phyloP scores from a whole-genome alignment of 2,888 invertebrate genomes.

The Torymus texanus region DNA sequence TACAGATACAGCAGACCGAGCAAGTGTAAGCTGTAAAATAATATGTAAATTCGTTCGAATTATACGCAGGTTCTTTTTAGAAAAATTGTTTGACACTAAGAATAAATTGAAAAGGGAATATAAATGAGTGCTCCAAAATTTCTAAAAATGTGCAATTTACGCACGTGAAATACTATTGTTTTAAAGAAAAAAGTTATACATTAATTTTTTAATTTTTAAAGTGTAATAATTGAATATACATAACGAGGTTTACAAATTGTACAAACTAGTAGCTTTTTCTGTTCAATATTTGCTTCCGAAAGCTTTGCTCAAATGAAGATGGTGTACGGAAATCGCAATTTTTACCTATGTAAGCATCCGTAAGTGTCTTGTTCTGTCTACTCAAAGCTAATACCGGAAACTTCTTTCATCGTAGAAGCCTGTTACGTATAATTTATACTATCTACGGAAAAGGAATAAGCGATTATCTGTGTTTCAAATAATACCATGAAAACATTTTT shows the following conservation, averaged over 20 bases:
- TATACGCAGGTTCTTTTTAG: no score
- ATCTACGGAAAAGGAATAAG: background rate
- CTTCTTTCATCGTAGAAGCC: conserved; percentile 9
- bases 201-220: background rate
- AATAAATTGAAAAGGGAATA: no score
- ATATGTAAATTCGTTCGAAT: no score
- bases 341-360: conserved; percentile 13
- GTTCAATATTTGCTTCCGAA: conserved; percentile 3
- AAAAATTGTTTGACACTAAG: no score
- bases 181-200: no score
- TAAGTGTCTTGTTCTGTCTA: conserved; percentile 36
- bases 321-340: background rate
- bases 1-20: no score
- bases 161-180: no score
- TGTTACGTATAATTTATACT: conserved; percentile 1
- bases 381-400: conserved; percentile 6
- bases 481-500: no score
- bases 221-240: background rate
- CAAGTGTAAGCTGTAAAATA: no score
- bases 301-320: conserved; percentile 19
- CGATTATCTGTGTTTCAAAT: no score
- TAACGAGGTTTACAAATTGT: conserved; percentile 35
- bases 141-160: no score
- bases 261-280: conserved; percentile 24
- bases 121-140: no score